Evolutionary conservation across 2,113 vertebrate genomes (phyloP).

Genomic region (Paradoxurus hermaphroditus): DNA sequence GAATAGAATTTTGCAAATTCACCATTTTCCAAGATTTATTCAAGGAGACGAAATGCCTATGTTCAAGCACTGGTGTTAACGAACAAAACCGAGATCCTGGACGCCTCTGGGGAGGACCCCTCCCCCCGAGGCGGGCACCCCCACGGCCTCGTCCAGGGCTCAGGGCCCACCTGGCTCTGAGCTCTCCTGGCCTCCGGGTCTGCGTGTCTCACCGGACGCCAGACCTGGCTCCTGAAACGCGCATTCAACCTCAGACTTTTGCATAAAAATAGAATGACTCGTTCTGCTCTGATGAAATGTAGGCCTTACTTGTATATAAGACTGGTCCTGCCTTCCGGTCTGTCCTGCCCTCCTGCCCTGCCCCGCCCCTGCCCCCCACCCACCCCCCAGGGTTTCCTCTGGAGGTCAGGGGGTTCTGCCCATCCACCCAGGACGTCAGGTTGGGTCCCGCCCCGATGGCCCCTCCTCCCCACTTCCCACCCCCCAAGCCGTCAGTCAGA

Average conservation of each 20-base stretch:
- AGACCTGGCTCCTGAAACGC: conserved; percentile 85
- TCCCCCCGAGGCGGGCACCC: conserved; percentile 62
- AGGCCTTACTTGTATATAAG: conserved; percentile 99
- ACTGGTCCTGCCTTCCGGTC: conserved; percentile 88
- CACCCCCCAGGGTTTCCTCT: conserved; percentile 78
- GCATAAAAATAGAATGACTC: conserved; percentile 90
- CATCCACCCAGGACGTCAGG: conserved; percentile 76
- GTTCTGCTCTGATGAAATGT: conserved; percentile 95
- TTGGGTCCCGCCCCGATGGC: conserved; percentile 62
- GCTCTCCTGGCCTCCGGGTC: conserved; percentile 86
- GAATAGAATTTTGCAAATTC: conserved; percentile 87
- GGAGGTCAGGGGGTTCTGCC: conserved; percentile 71
- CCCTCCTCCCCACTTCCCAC: not conserved
- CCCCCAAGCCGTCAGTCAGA: conserved; percentile 68
- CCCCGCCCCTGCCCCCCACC: not conserved
- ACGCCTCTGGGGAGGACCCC: conserved; percentile 75
- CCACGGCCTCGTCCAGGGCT: conserved; percentile 77
- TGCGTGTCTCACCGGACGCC: conserved; percentile 83
- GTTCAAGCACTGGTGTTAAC: conserved; percentile 86
- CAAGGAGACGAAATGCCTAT: conserved; percentile 83
- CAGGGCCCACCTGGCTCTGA: conserved; percentile 81
- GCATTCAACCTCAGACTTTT: conserved; percentile 87
- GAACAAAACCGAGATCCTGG: conserved; percentile 67
- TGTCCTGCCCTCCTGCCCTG: conserved; percentile 58
- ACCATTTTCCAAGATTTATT: conserved; percentile 85